Evolutionary conservation across 2,113 vertebrate species (phyloP), one percentile per base, ranked within the genome.

Genomic region (Sinocyclocheilus anophthalmus): DNA sequence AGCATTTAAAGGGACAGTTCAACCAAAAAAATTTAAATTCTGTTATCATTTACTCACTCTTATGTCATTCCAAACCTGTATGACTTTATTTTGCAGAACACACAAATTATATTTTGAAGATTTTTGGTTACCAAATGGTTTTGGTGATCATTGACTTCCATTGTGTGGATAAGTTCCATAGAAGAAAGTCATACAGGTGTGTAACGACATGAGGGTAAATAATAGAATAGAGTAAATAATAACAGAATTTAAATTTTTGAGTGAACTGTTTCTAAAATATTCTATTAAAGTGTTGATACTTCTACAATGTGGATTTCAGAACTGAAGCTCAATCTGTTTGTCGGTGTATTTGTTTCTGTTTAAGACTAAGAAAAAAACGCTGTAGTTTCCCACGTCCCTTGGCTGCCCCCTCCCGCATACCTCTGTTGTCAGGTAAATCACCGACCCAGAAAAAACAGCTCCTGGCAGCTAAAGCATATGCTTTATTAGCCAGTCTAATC

Each of bases 381-480:
- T 67, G 12, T 48, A 0, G 12, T 81, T 83, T 83, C 91, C 88
- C 91, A 81, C 83, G 90, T 87, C 85, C 87, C 89, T 85, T 78
- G 50, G 75, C 81, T 61, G 45, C 39, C 83, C 88, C 86, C 85
- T 91, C 85, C 86, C 65, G 84, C 69, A 91, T 89, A 90, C 90
- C 80, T 90, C 90, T 90, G 91, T 90, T 90, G 81, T 90, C 30
- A 14, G 89, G 91, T 91, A 86, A 88, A 90, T 57, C 72, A 82
- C 16, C 55, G 57, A 76, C 70, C 55, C 78, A 82, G 55, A 73
- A 82, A 50, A 24, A 73, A 82, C 69, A 76, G 85, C 85, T 76
- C 55, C 72, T 86, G 85, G 85, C 85, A 86, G 84, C 84, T 81
- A 75, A 57, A 73, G 84, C 84, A 82, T 53, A 86, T 67, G 85